These are phyloP conservation scores for Rhagoletis zephyria DNA, from an alignment of 1,140 invertebrate species.

Conservation along the genomic window DNA sequence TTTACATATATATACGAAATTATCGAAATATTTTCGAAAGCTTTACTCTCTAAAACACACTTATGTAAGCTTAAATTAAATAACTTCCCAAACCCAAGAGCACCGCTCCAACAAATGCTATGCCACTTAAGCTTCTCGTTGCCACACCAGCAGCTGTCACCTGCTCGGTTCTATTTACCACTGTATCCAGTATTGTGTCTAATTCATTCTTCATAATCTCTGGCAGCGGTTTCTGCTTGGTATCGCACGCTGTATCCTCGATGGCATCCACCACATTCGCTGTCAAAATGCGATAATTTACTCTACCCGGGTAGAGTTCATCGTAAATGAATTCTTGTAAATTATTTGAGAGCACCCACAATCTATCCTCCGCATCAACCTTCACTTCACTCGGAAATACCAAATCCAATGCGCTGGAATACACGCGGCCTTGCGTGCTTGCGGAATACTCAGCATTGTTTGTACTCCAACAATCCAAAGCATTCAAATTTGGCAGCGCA, in stretches of 20 bases:
- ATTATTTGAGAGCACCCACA: constrained; percentile 84
- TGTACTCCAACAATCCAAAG: constrained; percentile 85
- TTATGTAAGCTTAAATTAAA: neutral
- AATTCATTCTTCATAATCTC: constrained; percentile 75
- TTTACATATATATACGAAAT: neutral
- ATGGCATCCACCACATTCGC: constrained; percentile 80
- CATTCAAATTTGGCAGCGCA: constrained; percentile 82
- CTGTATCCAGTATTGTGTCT: constrained; percentile 67
- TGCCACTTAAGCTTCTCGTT: neutral
- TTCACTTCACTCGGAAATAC: constrained; percentile 86
- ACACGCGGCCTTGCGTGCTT: constrained; percentile 80
- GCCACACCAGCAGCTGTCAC: neutral
- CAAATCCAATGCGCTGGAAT: constrained; percentile 81
- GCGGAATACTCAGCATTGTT: constrained; percentile 78
- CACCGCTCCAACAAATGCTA: neutral
- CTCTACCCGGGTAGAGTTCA: constrained; percentile 77
- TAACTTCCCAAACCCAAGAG: neutral
- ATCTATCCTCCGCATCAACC: constrained; percentile 80
- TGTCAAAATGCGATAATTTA: constrained; percentile 83
- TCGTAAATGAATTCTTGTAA: constrained; percentile 82
- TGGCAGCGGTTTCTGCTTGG: constrained; percentile 73
- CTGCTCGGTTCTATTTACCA: neutral
- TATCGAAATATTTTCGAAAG: neutral
- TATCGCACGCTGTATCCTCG: constrained; percentile 80
- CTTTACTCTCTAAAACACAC: neutral